phyloP scores from a whole-genome alignment of 2,888 invertebrate genomes.

The Cosmorhoe ocellata region DNA sequence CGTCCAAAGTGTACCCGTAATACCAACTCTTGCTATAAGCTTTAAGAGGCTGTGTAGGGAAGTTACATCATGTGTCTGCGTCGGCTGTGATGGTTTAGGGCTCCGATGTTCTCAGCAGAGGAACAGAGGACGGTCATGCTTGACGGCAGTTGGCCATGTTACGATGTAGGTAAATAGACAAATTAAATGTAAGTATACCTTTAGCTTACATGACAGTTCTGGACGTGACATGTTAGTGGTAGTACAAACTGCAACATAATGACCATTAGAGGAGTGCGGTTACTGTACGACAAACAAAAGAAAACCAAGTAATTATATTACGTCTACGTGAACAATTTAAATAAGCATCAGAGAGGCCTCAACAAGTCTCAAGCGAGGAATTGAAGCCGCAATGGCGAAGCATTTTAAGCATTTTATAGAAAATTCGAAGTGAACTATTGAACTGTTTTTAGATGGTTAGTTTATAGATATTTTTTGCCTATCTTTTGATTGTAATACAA shows the following conservation, averaged over 20 bases:
- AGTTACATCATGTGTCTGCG: slow-evolving; percentile 68
- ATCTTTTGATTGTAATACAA: too few relatives aligned
- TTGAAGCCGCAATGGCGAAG: slow-evolving; percentile 78
- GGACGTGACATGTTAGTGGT: slow-evolving; percentile 83
- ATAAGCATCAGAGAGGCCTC: slow-evolving; percentile 79
- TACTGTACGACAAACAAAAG: slow-evolving; percentile 82
- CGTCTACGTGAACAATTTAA: slow-evolving; percentile 78
- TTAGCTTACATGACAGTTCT: slow-evolving; percentile 83
- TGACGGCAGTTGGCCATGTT: slow-evolving; percentile 68
- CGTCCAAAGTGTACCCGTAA: slow-evolving; percentile 81
- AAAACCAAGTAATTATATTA: slow-evolving; percentile 78
- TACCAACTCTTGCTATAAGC: slow-evolving; percentile 80
- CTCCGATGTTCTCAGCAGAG: slow-evolving; percentile 59
- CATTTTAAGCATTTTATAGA: slow-evolving; percentile 70
- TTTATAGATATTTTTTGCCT: not conserved
- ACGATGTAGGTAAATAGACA: slow-evolving; percentile 72
- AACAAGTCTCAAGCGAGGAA: slow-evolving; percentile 76
- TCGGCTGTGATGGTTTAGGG: slow-evolving; percentile 66
- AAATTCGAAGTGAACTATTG: slow-evolving; percentile 59
- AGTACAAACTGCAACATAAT: slow-evolving; percentile 83
- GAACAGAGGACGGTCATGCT: slow-evolving; percentile 71
- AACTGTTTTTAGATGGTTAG: not conserved
- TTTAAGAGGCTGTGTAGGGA: slow-evolving; percentile 76
- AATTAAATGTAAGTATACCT: slow-evolving; percentile 81
- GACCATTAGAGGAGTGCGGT: slow-evolving; percentile 82